Evolutionary conservation across 2,888 invertebrate genomes (phyloP).

Genomic region (Caenorhabditis zanzibari): DNA sequence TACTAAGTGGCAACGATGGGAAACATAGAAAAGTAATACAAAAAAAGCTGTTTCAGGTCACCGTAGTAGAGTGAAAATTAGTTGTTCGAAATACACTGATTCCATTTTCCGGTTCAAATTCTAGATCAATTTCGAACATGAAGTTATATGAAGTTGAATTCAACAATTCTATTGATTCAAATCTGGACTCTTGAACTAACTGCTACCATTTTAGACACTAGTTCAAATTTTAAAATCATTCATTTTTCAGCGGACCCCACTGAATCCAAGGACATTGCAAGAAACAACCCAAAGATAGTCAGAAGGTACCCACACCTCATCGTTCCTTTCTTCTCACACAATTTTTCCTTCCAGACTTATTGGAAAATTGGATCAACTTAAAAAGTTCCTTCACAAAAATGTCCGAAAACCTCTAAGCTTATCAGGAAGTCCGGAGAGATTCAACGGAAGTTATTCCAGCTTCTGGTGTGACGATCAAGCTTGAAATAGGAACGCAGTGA

Average conservation of each 20-base stretch:
- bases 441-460: constrained; percentile 74
- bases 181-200: too few species aligned
- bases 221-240: too few species aligned
- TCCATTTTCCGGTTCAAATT: too few species aligned
- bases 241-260: constrained; percentile 73
- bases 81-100: too few species aligned
- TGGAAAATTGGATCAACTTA: constrained; percentile 67
- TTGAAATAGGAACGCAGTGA: background rate
- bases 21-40: too few species aligned
- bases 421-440: constrained; percentile 70
- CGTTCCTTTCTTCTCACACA: background rate
- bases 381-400: constrained; percentile 71
- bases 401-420: constrained; percentile 73
- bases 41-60: too few species aligned
- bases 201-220: too few species aligned
- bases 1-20: too few species aligned
- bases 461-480: constrained; percentile 70
- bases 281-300: constrained; percentile 69
- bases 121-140: too few species aligned
- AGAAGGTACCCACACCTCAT: constrained; percentile 61
- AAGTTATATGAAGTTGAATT: too few species aligned
- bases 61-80: too few species aligned
- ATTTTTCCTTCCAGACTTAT: constrained; percentile 62
- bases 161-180: too few species aligned
- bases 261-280: constrained; percentile 75